Evolutionary conservation across 2,888 invertebrate species (phyloP), one percentile per base, ranked within the genome.

Genomic region (Drosophila histrio): DNA sequence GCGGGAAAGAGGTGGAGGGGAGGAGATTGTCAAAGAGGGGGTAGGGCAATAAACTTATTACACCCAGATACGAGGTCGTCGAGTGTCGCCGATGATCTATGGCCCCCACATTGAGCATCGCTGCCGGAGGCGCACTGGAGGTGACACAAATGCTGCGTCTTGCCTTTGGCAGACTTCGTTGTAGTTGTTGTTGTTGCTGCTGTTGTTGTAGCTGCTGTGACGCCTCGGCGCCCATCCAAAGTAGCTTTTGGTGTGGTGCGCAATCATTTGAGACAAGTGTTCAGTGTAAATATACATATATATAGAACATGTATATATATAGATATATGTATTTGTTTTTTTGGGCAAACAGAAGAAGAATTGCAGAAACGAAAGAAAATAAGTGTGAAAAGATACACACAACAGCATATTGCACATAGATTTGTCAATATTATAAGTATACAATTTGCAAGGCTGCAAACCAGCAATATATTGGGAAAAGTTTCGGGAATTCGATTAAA

Each of bases 61-160:
- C 91, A 90, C 91, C 91, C 89, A 91, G 81, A 75, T 91, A 91
- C 61, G 91, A 91, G 83, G 91, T 87, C 73, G 91, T 90, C 71
- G 91, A 92, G 81, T 92, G 91, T 62, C 91, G 85, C 58, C 91
- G 90, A 75, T 89, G 82, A 65, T 82, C 85, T 53, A 66, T 70
- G 65, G 72, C 72, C 47, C 68, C 72, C 72, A 87, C 52, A 57
- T 87, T 82, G 46, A 89, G 72, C 60, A 77, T 77, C 34, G 89
- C 78, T 57, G 88, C 77, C 24, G 90, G 83, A 46, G 89, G 88
- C 60, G 89, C 88, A 72, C 89, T 91, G 69, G 89, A 76, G 38
- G 91, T 89, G 66, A 90, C 90, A 68, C 91, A 91, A 68, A 91
- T 88, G 66, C 90, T 89, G 62, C 90, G 86, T 53, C 90, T 81